phyloP scores from a whole-genome alignment of 2,888 invertebrate species.

The Lepidonotus clava region DNA sequence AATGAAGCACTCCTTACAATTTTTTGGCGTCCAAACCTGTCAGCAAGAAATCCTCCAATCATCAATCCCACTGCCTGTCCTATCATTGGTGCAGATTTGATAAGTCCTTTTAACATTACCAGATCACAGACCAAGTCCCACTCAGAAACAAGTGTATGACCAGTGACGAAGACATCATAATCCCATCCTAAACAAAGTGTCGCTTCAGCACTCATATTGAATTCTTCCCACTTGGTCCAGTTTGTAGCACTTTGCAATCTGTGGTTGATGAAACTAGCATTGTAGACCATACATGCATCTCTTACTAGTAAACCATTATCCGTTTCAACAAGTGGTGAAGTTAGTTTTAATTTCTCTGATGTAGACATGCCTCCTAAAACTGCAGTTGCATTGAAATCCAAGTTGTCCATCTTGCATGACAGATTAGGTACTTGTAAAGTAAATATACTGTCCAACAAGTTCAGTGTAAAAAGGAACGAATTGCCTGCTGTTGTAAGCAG shows the following conservation, averaged over 20 bases:
- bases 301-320: neutral
- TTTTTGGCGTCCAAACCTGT: neutral
- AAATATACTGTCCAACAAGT: neutral
- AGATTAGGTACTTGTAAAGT: neutral
- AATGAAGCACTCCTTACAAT: neutral
- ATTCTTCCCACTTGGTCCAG: too few species aligned
- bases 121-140: neutral
- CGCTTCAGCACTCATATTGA: neutral
- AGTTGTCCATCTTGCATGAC: neutral
- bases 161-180: neutral
- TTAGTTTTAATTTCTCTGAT: neutral
- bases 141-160: neutral
- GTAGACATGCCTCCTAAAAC: too few species aligned
- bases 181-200: neutral
- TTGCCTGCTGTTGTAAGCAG: neutral
- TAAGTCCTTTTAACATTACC: neutral
- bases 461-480: neutral
- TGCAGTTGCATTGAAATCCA: neutral
- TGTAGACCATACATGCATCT: neutral
- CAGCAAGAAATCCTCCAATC: neutral
- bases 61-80: neutral
- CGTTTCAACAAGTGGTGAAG: neutral
- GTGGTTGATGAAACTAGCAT: neutral
- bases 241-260: too few species aligned
- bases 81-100: neutral